A percentile compares a stretch with the other conserved stretches of the same genome.
Conservation (phyloP, 2,797 vertebrate genomes). For the Semotilus atromaculatus region DNA sequence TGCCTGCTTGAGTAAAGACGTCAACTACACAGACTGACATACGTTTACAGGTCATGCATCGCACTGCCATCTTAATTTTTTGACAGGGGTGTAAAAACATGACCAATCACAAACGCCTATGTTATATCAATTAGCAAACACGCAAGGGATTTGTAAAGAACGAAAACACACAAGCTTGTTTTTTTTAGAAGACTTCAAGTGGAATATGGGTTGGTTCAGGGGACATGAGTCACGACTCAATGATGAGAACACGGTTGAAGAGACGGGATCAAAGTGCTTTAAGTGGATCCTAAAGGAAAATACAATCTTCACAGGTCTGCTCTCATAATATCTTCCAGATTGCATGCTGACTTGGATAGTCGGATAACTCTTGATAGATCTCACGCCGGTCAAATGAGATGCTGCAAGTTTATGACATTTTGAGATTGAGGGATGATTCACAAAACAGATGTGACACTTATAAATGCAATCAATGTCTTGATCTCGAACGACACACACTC, state of each 20-base stretch:
- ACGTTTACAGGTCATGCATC: too few relatives aligned
- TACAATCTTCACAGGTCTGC: constrained; percentile 41
- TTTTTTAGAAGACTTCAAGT: constrained; percentile 29
- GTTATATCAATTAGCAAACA: constrained; percentile 29
- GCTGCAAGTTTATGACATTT: constrained; percentile 31
- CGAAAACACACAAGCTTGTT: constrained; percentile 41
- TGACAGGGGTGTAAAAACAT: neutral
- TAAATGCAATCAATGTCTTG: neutral
- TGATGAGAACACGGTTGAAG: constrained; percentile 42
- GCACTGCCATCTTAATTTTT: neutral
- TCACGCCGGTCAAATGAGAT: constrained; percentile 34
- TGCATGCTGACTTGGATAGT: neutral
- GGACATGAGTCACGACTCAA: constrained; percentile 51
- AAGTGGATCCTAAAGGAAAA: constrained; percentile 47
- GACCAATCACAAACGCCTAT: constrained; percentile 21
- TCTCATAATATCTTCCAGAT: constrained; percentile 47
- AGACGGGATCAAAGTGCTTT: constrained; percentile 50
- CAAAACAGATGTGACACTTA: constrained; percentile 16
- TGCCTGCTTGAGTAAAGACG: neutral
- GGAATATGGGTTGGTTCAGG: constrained; percentile 34
- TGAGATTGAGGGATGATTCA: constrained; percentile 4
- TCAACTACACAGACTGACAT: neutral
- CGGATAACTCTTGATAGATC: neutral
- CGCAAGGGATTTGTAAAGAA: constrained; percentile 5
- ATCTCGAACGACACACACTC: neutral